These are phyloP conservation scores for Heliconius charithonia DNA, from an alignment of 2,888 invertebrate species.

Conservation along the genomic window DNA sequence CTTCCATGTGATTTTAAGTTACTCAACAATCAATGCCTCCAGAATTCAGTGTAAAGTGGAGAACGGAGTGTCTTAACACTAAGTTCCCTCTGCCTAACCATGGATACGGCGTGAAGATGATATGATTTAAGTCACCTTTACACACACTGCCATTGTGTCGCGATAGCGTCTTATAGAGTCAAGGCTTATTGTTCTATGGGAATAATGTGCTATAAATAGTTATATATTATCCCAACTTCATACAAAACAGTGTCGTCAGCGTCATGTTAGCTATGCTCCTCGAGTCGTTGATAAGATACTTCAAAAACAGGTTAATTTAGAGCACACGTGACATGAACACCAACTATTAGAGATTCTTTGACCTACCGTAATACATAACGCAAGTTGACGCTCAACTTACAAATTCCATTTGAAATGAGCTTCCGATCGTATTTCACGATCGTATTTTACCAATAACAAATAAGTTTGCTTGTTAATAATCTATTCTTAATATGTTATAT, in stretches of 20 bases:
- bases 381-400: background rate
- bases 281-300: background rate
- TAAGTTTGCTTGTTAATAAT: background rate
- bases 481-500: no score
- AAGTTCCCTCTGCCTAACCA: no score
- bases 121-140: no score
- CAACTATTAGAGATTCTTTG: conserved; percentile 13
- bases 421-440: background rate
- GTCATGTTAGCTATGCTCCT: background rate
- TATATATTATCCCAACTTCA: background rate
- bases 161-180: background rate
- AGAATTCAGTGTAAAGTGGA: no score
- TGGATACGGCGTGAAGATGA: no score
- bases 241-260: background rate
- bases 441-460: background rate
- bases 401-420: conserved; percentile 4
- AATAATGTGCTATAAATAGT: no score
- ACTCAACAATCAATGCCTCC: no score
- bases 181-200: background rate
- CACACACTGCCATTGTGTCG: no score
- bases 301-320: background rate
- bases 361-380: conserved; percentile 12
- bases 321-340: conserved; percentile 4
- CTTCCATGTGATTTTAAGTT: no score
- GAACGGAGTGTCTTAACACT: no score